Evolutionary conservation across 1,140 invertebrate genomes (phyloP).

Genomic region (Charaxes varanes): DNA sequence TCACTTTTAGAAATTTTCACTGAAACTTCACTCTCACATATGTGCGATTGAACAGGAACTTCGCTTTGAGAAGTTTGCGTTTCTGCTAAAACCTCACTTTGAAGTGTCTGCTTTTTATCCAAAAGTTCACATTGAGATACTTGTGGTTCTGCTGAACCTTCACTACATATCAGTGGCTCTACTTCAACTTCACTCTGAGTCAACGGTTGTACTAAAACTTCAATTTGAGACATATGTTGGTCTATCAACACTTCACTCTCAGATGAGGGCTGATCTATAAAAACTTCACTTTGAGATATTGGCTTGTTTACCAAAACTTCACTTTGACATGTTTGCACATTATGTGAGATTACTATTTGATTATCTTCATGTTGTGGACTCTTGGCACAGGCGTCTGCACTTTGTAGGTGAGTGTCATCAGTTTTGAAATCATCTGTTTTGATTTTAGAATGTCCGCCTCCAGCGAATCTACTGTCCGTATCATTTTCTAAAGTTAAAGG

Average conservation of each 20-base stretch:
- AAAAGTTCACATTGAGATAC: background rate
- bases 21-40: background rate
- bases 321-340: background rate
- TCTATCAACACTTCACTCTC: background rate
- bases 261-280: background rate
- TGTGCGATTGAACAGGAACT: background rate
- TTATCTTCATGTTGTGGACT: slow-evolving; percentile 40
- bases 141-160: background rate
- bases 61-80: background rate
- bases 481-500: slow-evolving; percentile 23
- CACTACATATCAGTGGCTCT: background rate
- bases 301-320: background rate
- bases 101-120: background rate
- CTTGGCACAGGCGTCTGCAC: slow-evolving; percentile 17
- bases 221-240: background rate
- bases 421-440: slow-evolving; percentile 6
- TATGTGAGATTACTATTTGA: slow-evolving; percentile 17
- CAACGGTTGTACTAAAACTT: background rate
- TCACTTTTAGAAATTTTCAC: background rate
- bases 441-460: slow-evolving; percentile 12
- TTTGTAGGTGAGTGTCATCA: slow-evolving; percentile 8
- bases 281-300: slow-evolving; percentile 1
- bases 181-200: background rate
- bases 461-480: slow-evolving; percentile 17
- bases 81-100: background rate